Percentiles rank a stretch among this genome's conserved stretches.
These are phyloP conservation scores for Cyclopterus lumpus DNA, from an alignment of 2,797 vertebrate species.

Conservation along the genomic window DNA sequence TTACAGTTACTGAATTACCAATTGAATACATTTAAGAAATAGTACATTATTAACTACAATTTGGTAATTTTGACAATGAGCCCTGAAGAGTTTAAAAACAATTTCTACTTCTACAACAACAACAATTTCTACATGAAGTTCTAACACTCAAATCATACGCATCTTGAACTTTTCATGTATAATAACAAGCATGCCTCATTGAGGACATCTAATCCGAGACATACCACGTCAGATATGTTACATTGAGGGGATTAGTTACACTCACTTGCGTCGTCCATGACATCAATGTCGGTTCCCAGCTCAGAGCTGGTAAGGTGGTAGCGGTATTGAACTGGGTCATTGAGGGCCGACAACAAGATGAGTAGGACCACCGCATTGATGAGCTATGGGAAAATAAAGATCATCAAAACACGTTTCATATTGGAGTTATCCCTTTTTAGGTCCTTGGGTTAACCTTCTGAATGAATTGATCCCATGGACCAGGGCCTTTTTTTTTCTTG, in stretches of 20 bases:
- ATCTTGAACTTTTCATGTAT: neutral
- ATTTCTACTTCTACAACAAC: neutral
- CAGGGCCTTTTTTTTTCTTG: neutral
- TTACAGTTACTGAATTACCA: neutral
- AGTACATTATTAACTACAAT: neutral
- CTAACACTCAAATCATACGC: neutral
- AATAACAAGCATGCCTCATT: neutral
- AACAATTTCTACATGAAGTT: neutral
- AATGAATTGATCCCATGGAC: neutral
- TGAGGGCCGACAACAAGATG: conserved; percentile 93
- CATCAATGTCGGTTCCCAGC: conserved; percentile 91
- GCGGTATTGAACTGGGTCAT: conserved; percentile 92
- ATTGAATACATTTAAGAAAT: neutral
- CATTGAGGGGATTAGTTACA: conserved; percentile 47
- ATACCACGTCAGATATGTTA: neutral
- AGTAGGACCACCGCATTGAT: conserved; percentile 94
- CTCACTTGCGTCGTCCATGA: conserved; percentile 99
- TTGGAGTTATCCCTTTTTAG: neutral
- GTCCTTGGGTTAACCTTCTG: neutral
- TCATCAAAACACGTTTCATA: conserved; percentile 3
- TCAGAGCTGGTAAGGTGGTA: conserved; percentile 91
- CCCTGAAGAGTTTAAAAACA: neutral
- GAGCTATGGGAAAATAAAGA: conserved; percentile 81
- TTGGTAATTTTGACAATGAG: neutral
- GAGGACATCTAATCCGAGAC: neutral